phyloP scores from a whole-genome alignment of 2,888 invertebrate genomes.

The Drosophila neotestacea region DNA sequence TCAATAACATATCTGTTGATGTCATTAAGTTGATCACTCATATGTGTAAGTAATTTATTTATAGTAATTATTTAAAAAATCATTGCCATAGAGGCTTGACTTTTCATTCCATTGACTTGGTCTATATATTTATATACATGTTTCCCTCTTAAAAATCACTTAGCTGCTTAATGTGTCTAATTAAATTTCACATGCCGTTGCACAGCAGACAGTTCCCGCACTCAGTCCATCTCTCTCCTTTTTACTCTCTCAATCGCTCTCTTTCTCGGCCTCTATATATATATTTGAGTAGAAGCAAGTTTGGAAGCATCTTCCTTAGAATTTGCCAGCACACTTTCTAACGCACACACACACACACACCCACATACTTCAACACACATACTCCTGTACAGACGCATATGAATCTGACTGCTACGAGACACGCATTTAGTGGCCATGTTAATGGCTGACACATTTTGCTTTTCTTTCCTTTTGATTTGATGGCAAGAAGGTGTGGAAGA shows the following conservation, averaged over 20 bases:
- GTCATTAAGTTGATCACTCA: slow-evolving; percentile 4
- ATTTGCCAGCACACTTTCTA: slow-evolving; percentile 19
- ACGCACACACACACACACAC: slow-evolving; percentile 16
- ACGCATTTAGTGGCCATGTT: slow-evolving; percentile 61
- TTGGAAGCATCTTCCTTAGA: slow-evolving; percentile 27
- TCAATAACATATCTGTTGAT: not conserved
- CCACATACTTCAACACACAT: slow-evolving; percentile 6
- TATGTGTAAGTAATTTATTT: not conserved
- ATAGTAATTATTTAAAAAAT: slow-evolving; percentile 24
- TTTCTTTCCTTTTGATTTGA: slow-evolving; percentile 48
- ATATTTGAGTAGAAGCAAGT: slow-evolving; percentile 6
- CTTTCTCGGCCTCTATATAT: not conserved
- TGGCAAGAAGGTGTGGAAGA: not conserved
- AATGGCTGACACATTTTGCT: slow-evolving; percentile 62
- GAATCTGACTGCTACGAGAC: slow-evolving; percentile 33
- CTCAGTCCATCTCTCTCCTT: not conserved
- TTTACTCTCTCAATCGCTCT: not conserved
- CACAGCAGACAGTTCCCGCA: slow-evolving; percentile 44
- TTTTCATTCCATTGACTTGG: slow-evolving; percentile 23
- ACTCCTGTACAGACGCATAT: slow-evolving; percentile 14
- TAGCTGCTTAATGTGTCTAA: slow-evolving; percentile 54
- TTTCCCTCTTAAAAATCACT: slow-evolving; percentile 44
- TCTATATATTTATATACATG: slow-evolving; percentile 17
- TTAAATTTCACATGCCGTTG: slow-evolving; percentile 72
- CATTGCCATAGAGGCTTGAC: slow-evolving; percentile 12